Conservation (phyloP, 2,888 invertebrate genomes). For the Leptinotarsa peninsularis region DNA sequence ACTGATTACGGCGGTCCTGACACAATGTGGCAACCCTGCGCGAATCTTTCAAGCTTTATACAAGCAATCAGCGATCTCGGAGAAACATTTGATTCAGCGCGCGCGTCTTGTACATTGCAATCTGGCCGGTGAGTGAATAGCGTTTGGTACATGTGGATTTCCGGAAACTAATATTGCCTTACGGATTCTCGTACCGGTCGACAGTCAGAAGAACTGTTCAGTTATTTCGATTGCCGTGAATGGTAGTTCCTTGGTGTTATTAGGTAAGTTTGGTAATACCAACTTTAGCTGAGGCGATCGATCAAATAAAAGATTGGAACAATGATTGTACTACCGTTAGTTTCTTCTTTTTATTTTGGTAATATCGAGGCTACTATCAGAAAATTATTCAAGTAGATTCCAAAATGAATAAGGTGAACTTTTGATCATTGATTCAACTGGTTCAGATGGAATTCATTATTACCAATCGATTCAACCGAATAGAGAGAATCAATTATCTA, state of each 20-base stretch:
- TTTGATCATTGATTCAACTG: no score
- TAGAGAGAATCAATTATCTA: no score
- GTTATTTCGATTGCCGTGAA: neutral
- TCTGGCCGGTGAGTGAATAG: slow-evolving; percentile 43
- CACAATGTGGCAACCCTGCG: slow-evolving; percentile 42
- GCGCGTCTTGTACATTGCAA: slow-evolving; percentile 50
- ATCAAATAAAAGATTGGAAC: neutral
- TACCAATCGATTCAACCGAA: no score
- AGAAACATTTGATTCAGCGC: slow-evolving; percentile 52
- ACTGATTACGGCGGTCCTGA: no score
- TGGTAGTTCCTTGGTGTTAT: slow-evolving; percentile 14
- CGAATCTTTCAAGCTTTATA: slow-evolving; percentile 47
- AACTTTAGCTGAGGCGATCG: neutral
- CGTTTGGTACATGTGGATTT: slow-evolving; percentile 45
- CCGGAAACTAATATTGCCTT: slow-evolving; percentile 22
- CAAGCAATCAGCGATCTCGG: slow-evolving; percentile 41
- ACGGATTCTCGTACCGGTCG: slow-evolving; percentile 38
- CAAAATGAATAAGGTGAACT: no score
- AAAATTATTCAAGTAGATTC: no score
- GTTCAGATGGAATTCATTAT: no score
- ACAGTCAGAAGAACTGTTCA: slow-evolving; percentile 14
- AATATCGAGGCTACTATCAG: no score
- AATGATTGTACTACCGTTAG: no score
- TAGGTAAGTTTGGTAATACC: slow-evolving; percentile 1
- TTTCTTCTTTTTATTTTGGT: no score